phyloP scores from a whole-genome alignment of 2,888 invertebrate genomes.

The Ectobius pallidus region DNA sequence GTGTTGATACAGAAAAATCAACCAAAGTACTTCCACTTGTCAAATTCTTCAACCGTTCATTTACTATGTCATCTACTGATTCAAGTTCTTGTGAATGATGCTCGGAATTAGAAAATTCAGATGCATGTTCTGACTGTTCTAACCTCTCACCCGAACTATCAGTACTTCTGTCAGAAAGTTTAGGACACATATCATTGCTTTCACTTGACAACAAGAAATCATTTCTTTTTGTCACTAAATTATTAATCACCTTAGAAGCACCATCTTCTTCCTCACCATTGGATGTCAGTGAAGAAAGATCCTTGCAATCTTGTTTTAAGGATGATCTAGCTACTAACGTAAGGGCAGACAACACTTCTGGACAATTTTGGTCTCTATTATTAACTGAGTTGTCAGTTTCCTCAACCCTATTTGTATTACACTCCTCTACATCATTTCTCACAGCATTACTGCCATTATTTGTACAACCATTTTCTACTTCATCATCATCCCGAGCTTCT shows the following conservation, averaged over 20 bases:
- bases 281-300: neutral
- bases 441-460: conserved; percentile 40
- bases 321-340: conserved; percentile 45
- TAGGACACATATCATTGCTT: conserved; percentile 15
- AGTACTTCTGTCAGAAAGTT: neutral
- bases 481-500: conserved; percentile 43
- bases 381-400: neutral
- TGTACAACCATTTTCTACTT: conserved; percentile 46
- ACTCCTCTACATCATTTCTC: neutral
- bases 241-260: neutral
- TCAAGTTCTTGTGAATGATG: conserved; percentile 32
- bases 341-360: conserved; percentile 52
- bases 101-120: conserved; percentile 24
- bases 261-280: neutral
- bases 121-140: neutral
- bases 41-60: conserved; percentile 41
- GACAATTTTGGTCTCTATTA: conserved; percentile 46
- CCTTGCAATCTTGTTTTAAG: neutral
- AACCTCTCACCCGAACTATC: neutral
- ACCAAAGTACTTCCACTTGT: conserved; percentile 24
- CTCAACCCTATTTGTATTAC: neutral
- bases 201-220: conserved; percentile 18
- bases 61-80: conserved; percentile 41
- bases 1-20: neutral
- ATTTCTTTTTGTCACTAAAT: neutral